Evolutionary conservation across 2,888 invertebrate genomes (phyloP), one percentile per base, ranked within the genome.

Genomic region (Epicampocera succincta): DNA sequence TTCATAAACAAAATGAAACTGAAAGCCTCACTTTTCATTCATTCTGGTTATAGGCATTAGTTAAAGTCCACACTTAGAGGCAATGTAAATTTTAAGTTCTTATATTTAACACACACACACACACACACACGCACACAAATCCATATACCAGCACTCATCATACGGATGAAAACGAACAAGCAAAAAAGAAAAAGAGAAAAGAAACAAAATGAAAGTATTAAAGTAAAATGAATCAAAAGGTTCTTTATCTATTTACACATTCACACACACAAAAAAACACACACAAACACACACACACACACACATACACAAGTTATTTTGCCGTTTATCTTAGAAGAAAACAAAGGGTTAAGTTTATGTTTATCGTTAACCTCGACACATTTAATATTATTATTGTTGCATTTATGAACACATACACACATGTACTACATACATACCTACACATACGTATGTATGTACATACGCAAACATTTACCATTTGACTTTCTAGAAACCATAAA

Each of bases 321-420:
- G 42, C 1, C 38, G 19, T 65, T 63, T 44, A 13, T 17, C 17
- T 56, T 56, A 5, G n/a, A 52, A 25, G 9, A 56, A 40, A 56
- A 54, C 50, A 66, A 60, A 61, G 74, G 74, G 65, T 82, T 78
- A 76, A 77, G 73, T 81, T 77, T 77, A 74, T 60, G 46, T 74
- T 78, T 65, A 42, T 50, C 58, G 54, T 66, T 82, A 78, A 78
- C 82, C 82, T 82, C 82, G 82, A 82, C 78, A 78, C 50, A 66
- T 82, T 82, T 71, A 65, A 74, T 78, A 54, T 48, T 73, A 46
- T 74, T 60, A 69, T 69, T 74, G 40, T 65, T 42, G 25, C 21
- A 12, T 12, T 17, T 60, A 12, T 13, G 13, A 6, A 52, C 6
- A 19, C 33, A 65, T 58, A 25, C 25, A 25, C 25, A 25, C 25